phyloP scores from a whole-genome alignment of 2,113 vertebrate species.

The Motacilla tschutschensis region DNA sequence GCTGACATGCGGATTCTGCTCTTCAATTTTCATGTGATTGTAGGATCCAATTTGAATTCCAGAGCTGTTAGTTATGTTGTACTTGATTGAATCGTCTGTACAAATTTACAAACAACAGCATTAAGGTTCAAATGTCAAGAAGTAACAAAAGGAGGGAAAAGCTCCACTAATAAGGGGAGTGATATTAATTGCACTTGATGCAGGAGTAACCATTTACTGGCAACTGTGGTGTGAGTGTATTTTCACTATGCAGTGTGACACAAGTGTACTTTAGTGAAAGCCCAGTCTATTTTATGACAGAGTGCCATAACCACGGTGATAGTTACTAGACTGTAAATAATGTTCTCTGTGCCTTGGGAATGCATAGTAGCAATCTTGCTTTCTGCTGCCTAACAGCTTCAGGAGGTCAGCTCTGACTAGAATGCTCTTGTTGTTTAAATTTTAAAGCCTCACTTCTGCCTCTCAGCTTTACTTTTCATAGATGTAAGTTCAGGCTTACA shows the following conservation, averaged over 20 bases:
- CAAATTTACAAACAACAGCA: background rate
- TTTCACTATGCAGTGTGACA: background rate
- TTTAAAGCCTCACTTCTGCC: background rate
- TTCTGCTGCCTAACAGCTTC: background rate
- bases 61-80: constrained; percentile 55
- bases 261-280: background rate
- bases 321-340: background rate
- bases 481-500: background rate
- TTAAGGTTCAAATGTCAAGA: background rate
- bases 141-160: background rate
- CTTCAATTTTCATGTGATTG: constrained; percentile 69
- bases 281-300: background rate
- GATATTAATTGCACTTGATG: background rate
- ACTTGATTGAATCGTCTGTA: constrained; percentile 50
- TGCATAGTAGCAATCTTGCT: background rate
- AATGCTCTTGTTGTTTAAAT: rapidly evolving
- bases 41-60: constrained; percentile 73
- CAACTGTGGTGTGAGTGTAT: background rate
- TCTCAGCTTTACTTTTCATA: background rate
- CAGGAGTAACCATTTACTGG: background rate
- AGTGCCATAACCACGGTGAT: background rate
- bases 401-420: background rate
- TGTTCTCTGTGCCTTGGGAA: background rate
- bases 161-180: background rate
- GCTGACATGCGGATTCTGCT: background rate